phyloP scores from a whole-genome alignment of 2,797 vertebrate species.

The Gymnodraco acuticeps region DNA sequence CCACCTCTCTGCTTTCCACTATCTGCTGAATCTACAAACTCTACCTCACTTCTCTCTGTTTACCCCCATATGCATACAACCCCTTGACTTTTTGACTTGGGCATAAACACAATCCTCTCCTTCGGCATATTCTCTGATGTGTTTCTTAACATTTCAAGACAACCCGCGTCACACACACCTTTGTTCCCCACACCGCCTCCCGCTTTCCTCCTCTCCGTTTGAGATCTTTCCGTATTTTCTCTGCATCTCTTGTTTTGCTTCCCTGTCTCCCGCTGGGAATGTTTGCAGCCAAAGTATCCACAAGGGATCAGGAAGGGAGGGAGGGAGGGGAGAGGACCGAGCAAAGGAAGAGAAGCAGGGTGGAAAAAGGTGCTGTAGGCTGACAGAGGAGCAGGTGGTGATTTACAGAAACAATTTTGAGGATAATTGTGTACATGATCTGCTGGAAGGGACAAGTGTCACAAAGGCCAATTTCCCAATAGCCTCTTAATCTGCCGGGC shows the following conservation, averaged over 20 bases:
- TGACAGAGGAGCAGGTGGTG: slow-evolving; percentile 69
- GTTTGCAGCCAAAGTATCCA: slow-evolving; percentile 49
- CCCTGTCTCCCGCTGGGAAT: slow-evolving; percentile 54
- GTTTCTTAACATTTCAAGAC: slow-evolving; percentile 39
- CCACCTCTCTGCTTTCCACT: slow-evolving; percentile 8
- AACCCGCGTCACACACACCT: slow-evolving; percentile 30
- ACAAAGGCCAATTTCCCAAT: slow-evolving; percentile 45
- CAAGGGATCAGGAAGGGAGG: slow-evolving; percentile 21
- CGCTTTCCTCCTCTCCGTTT: slow-evolving; percentile 11
- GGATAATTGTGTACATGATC: slow-evolving; percentile 76
- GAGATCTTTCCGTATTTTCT: slow-evolving; percentile 53
- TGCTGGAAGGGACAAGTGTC: slow-evolving; percentile 57
- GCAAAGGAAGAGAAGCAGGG: slow-evolving; percentile 33
- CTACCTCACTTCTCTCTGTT: slow-evolving; percentile 27
- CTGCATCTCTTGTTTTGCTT: slow-evolving; percentile 42
- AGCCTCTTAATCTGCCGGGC: slow-evolving; percentile 38
- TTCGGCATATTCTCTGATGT: slow-evolving; percentile 24
- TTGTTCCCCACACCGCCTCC: slow-evolving; percentile 25
- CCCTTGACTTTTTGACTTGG: slow-evolving; percentile 4
- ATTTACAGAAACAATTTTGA: slow-evolving; percentile 73
- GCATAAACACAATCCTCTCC: slow-evolving; percentile 21
- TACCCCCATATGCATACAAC: slow-evolving; percentile 10
- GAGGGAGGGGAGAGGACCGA: slow-evolving; percentile 8
- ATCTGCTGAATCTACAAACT: slow-evolving; percentile 27
- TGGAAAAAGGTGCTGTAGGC: slow-evolving; percentile 38